phyloP scores from a whole-genome alignment of 2,797 vertebrate species.

The Muraenolepis orangiensis region DNA sequence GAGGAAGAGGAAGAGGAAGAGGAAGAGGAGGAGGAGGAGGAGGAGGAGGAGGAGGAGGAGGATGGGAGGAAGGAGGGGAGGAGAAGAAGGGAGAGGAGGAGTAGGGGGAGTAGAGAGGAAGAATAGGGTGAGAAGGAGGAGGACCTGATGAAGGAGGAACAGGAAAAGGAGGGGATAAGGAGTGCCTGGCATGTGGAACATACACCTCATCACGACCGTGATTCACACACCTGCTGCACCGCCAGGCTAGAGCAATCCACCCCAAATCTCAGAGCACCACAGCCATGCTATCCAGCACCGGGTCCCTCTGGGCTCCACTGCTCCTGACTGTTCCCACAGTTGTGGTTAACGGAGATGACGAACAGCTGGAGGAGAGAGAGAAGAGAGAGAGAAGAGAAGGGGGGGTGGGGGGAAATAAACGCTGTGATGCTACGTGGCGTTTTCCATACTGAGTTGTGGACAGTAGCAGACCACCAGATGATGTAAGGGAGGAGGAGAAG shows the following conservation, averaged over 20 bases:
- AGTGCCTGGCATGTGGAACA: not conserved
- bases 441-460: conserved; percentile 65
- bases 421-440: conserved; percentile 73
- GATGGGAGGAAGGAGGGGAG: no score
- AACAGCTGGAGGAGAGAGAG: conserved; percentile 82
- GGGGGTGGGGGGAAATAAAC: conserved; percentile 45
- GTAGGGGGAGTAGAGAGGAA: no score
- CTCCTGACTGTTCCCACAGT: conserved; percentile 72
- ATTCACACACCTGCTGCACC: conserved; percentile 2
- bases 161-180: not conserved
- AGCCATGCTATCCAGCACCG: not conserved
- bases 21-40: no score
- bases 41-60: no score
- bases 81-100: no score
- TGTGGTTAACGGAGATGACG: conserved; percentile 61
- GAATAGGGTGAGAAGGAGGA: no score
- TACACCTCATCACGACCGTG: not conserved
- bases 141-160: not conserved
- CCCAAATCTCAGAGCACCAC: not conserved
- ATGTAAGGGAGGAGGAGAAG: conserved; percentile 33
- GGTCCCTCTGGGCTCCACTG: conserved; percentile 58
- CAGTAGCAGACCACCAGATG: conserved; percentile 33
- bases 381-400: conserved; percentile 31
- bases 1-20: no score
- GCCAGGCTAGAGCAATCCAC: not conserved